phyloP scores from a whole-genome alignment of 2,797 vertebrate species.

The Ataeniobius toweri region DNA sequence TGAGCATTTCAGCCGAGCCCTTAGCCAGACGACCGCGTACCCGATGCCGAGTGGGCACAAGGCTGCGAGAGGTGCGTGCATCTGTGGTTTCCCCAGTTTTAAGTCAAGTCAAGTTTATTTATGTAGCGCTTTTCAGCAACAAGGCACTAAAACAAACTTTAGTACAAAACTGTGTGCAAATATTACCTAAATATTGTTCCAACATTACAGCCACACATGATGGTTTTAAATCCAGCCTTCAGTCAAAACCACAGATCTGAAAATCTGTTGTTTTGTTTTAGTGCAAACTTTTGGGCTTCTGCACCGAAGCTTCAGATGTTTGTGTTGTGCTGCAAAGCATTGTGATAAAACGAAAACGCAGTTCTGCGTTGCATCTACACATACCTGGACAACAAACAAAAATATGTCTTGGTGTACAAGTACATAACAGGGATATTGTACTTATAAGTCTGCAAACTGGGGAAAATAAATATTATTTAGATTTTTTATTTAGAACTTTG shows the following conservation, averaged over 20 bases:
- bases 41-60: conserved; percentile 81
- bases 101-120: too few relatives aligned
- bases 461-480: too few relatives aligned
- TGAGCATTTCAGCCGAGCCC: conserved; percentile 95
- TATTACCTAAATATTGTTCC: neutral
- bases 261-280: neutral
- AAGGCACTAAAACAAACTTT: too few relatives aligned
- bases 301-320: neutral
- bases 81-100: neutral
- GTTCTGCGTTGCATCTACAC: neutral
- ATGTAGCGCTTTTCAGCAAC: too few relatives aligned
- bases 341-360: neutral
- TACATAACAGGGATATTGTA: neutral
- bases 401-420: neutral
- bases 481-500: too few relatives aligned
- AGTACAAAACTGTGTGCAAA: neutral
- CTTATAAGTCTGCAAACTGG: neutral
- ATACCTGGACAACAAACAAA: neutral
- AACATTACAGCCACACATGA: neutral
- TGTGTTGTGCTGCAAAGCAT: neutral
- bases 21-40: conserved; percentile 90
- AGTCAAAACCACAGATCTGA: neutral
- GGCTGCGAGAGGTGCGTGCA: conserved; percentile 73
- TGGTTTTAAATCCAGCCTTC: neutral
- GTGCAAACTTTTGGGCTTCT: neutral